A percentile compares a stretch with the other conserved stretches of the same genome.
Conservation (phyloP, 2,888 invertebrate genomes). For the Aspidiotus destructor region DNA sequence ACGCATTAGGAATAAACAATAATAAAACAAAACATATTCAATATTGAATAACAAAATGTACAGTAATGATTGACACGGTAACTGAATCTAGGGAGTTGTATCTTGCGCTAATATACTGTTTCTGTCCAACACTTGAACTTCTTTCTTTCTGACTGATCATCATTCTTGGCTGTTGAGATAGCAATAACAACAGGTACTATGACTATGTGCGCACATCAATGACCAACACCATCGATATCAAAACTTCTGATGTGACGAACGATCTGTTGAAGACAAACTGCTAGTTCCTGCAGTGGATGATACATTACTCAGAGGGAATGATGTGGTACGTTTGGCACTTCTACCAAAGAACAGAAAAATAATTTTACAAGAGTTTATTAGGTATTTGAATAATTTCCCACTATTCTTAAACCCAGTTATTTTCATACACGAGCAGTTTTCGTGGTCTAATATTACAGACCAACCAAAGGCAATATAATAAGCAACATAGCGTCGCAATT, state of each 20-base stretch:
- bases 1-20: too few species aligned
- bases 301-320: slow-evolving; percentile 43
- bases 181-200: slow-evolving; percentile 20
- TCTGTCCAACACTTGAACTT: too few species aligned
- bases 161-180: slow-evolving; percentile 16
- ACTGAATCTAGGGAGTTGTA: too few species aligned
- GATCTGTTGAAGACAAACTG: slow-evolving; percentile 11
- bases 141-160: too few species aligned
- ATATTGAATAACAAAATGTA: too few species aligned
- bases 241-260: slow-evolving; percentile 22
- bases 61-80: too few species aligned
- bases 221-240: slow-evolving; percentile 27
- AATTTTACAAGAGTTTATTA: slow-evolving; percentile 15
- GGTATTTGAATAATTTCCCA: not conserved
- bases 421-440: not conserved
- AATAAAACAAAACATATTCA: too few species aligned
- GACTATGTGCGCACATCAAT: slow-evolving; percentile 15
- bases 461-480: not conserved
- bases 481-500: too few species aligned
- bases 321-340: slow-evolving; percentile 46
- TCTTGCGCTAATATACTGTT: too few species aligned
- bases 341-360: slow-evolving; percentile 39
- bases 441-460: not conserved
- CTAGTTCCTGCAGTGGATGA: slow-evolving; percentile 35
- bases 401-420: not conserved